Base-by-base conservation (phyloP, 2,888 invertebrate species). In the Biston betularia region DNA sequence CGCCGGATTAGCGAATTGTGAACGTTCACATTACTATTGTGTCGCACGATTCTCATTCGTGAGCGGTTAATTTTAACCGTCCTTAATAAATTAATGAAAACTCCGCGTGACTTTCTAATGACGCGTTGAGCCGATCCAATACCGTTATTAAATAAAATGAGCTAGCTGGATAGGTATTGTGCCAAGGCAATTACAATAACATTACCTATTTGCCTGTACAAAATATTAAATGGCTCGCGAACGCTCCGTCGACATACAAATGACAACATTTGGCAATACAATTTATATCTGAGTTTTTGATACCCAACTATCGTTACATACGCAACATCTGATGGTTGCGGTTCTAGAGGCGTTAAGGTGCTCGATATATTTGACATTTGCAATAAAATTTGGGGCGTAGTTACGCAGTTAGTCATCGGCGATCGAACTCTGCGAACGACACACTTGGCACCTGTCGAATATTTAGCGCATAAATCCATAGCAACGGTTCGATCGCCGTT, bases 391-490 rank as follows among this genome's bases (percentile, higher is more conserved):
- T 89, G 89, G 93, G 90, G 88, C 92, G 89, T 86, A 92, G 92
- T 90, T 90, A 92, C 92, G 89, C 85, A 91, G 93, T 93, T 93
- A 93, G 92, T 93, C 93, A 93, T 93, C 89, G 87, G 85, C 83
- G 85, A 86, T 89, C 92, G 92, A 90, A 89, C 92, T 87, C 87
- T 87, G 82, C 86, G 87, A 89, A 89, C 91, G 94, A 91, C 94
- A 94, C 94, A 94, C 93, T 94, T 94, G 94, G 94, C 94, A 94
- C 93, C 90, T 92, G 92, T 92, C 92, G 92, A 94, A 94, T 93
- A 94, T 92, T 93, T 90, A 87, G 88, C 89, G 89, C 91, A 93
- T 93, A 93, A 93, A 93, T 93, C 90, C 93, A 93, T 93, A 92
- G 89, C 91, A 88, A 89, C 88, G 82, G 85, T 81, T 84, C 89